Percentiles rank a stretch among this genome's conserved stretches.
These are phyloP conservation scores for Unio pictorum DNA, from an alignment of 2,888 invertebrate genomes.

Conservation along the genomic window DNA sequence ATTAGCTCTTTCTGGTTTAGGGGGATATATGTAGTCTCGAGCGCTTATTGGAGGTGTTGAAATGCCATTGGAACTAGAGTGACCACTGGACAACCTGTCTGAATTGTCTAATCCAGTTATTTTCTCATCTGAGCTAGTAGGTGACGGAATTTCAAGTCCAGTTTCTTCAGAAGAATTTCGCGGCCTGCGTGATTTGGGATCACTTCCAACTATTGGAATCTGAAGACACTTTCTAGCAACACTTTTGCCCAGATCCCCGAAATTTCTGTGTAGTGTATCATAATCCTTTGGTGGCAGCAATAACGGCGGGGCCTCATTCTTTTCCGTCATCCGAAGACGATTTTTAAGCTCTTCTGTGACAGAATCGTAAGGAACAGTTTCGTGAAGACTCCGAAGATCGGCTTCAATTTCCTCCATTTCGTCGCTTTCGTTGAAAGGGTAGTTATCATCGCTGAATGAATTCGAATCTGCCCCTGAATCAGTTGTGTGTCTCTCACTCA, in stretches of 20 bases:
- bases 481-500: constrained; percentile 39
- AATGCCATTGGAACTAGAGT: constrained; percentile 24
- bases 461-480: constrained; percentile 54
- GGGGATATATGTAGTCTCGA: constrained; percentile 30
- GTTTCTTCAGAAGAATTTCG: constrained; percentile 51
- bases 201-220: constrained; percentile 44
- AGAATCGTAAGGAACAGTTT: constrained; percentile 83
- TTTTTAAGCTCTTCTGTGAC: constrained; percentile 91
- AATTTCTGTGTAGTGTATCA: constrained; percentile 78
- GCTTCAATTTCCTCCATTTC: constrained; percentile 59
- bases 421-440: constrained; percentile 20
- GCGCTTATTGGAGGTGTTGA: constrained; percentile 29
- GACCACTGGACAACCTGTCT: constrained; percentile 22
- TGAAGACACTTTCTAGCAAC: constrained; percentile 52
- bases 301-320: constrained; percentile 76
- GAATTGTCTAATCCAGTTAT: constrained; percentile 21
- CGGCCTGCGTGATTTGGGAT: constrained; percentile 5
- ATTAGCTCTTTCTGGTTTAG: constrained; percentile 18
- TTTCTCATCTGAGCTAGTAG: constrained; percentile 38
- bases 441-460: constrained; percentile 50
- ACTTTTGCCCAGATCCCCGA: constrained; percentile 79
- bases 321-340: constrained; percentile 74
- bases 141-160: constrained; percentile 50
- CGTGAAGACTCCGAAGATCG: constrained; percentile 55
- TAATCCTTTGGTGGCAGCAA: constrained; percentile 94